phyloP scores from a whole-genome alignment of 2,888 invertebrate genomes.

The Sinelater perroti region DNA sequence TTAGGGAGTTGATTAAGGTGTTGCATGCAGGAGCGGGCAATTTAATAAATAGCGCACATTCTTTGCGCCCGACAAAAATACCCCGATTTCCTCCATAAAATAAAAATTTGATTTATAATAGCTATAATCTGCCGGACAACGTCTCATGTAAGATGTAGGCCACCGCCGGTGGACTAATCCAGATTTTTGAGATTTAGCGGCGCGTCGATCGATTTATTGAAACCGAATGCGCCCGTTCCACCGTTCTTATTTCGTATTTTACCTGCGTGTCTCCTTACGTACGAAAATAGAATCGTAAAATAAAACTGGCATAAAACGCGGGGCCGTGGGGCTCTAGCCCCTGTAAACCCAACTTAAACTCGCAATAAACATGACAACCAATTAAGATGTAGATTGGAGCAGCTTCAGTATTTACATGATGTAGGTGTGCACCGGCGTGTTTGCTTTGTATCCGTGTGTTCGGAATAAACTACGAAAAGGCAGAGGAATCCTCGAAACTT shows the following conservation, averaged over 20 bases:
- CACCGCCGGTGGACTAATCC: no score
- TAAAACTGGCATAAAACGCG: constrained; percentile 38
- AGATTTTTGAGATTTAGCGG: no score
- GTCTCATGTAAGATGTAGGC: no score
- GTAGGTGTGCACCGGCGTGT: constrained; percentile 56
- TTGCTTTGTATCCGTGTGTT: constrained; percentile 58
- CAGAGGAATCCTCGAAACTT: constrained; percentile 53
- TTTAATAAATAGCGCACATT: no score
- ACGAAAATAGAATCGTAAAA: constrained; percentile 36
- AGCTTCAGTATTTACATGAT: constrained; percentile 59
- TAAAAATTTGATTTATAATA: no score
- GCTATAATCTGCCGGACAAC: no score
- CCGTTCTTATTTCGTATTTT: constrained; percentile 26
- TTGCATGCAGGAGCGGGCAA: no score
- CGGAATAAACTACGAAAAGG: constrained; percentile 57
- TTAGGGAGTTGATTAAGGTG: constrained; percentile 20
- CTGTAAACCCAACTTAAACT: constrained; percentile 42
- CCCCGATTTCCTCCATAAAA: no score
- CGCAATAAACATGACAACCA: constrained; percentile 62
- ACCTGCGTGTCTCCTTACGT: constrained; percentile 28
- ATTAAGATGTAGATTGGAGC: constrained; percentile 62
- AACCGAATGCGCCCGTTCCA: no score
- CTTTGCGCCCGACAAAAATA: no score
- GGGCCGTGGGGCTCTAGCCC: no score
- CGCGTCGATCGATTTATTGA: no score